These are phyloP conservation scores for Temnothorax rugatulus DNA, from an alignment of 2,888 invertebrate species.

Conservation along the genomic window DNA sequence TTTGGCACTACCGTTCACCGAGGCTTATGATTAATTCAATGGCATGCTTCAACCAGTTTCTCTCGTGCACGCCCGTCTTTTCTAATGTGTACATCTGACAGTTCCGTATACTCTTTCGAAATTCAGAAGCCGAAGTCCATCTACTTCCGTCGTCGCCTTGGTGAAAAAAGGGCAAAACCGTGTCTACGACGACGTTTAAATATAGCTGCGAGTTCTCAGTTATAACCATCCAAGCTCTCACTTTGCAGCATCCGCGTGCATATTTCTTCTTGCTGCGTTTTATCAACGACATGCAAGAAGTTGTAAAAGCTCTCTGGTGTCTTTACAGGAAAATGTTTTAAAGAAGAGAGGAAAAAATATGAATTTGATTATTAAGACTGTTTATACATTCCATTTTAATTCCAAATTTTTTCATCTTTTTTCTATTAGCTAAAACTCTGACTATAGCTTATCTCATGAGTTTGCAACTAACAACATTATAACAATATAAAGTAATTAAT, in stretches of 20 bases:
- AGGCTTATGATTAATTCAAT: conserved; percentile 54
- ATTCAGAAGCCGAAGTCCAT: conserved; percentile 51
- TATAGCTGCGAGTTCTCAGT: conserved; percentile 78
- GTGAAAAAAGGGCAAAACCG: conserved; percentile 69
- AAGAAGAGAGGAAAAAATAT: background rate
- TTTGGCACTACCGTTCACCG: conserved; percentile 29
- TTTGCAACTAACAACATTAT: background rate
- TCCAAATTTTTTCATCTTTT: background rate
- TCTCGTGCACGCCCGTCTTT: background rate
- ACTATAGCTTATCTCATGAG: background rate
- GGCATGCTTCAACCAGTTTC: conserved; percentile 22
- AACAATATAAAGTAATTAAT: background rate
- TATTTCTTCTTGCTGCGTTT: conserved; percentile 57
- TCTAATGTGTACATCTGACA: conserved; percentile 27
- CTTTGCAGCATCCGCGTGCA: conserved; percentile 61
- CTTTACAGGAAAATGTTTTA: background rate
- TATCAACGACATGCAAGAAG: conserved; percentile 32
- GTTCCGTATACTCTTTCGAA: conserved; percentile 41
- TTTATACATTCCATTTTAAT: background rate
- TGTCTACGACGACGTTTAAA: conserved; percentile 81
- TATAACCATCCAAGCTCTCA: conserved; percentile 70
- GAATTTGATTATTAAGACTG: background rate
- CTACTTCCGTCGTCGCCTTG: conserved; percentile 60
- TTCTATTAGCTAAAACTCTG: background rate
- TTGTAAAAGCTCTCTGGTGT: background rate